phyloP scores from a whole-genome alignment of 2,888 invertebrate species.

The Apamea crenata region DNA sequence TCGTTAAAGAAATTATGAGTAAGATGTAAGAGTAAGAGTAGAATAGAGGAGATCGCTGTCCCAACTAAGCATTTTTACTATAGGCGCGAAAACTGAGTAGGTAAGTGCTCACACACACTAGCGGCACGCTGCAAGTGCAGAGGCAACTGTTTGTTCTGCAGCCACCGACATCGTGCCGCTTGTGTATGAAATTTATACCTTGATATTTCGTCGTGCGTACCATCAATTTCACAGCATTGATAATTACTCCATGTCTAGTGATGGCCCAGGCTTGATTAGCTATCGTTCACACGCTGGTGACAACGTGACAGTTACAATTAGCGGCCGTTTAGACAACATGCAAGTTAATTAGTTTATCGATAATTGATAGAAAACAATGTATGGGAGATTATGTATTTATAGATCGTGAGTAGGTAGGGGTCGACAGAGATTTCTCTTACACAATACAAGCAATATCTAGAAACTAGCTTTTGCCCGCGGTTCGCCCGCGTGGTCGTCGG shows the following conservation, averaged over 20 bases:
- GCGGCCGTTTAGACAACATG: constrained; percentile 31
- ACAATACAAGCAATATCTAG: neutral
- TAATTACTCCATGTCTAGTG: neutral
- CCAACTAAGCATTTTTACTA: too few relatives aligned
- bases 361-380: constrained; percentile 48
- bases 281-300: constrained; percentile 35
- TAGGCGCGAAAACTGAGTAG: too few relatives aligned
- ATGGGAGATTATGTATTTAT: constrained; percentile 24
- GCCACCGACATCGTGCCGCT: too few relatives aligned
- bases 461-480: neutral
- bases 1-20: neutral
- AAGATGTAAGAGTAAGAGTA: neutral
- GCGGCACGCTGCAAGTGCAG: too few relatives aligned
- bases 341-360: constrained; percentile 48
- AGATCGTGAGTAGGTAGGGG: neutral
- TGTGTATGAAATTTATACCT: too few relatives aligned
- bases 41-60: too few relatives aligned
- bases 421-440: constrained; percentile 2
- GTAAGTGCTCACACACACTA: too few relatives aligned
- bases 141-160: too few relatives aligned
- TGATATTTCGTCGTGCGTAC: too few relatives aligned
- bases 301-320: constrained; percentile 53
- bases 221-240: constrained; percentile 5
- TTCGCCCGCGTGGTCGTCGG: too few relatives aligned
- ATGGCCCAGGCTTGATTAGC: constrained; percentile 39